Evolutionary conservation across 1,140 invertebrate genomes (phyloP).

Genomic region (Wiebesia pumilae): DNA sequence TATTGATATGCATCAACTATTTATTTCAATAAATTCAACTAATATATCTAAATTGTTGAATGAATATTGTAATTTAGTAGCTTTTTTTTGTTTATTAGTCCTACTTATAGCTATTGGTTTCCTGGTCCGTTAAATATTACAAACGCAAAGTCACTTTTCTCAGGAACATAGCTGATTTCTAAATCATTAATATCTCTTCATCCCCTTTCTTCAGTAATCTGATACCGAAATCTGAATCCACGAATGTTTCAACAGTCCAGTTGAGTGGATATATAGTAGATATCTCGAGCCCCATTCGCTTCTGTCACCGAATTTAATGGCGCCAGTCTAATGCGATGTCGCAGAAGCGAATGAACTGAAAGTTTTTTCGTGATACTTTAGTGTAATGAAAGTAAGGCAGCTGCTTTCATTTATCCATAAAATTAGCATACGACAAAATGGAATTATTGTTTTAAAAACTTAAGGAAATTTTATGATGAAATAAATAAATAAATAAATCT

Average conservation of each 20-base stretch:
- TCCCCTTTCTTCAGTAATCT: not conserved
- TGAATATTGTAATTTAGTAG: too few relatives aligned
- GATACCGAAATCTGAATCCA: not conserved
- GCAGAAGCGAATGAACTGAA: not conserved
- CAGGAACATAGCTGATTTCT: not conserved
- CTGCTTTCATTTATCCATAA: too few relatives aligned
- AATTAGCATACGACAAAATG: too few relatives aligned
- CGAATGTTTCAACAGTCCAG: not conserved
- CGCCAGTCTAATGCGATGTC: not conserved
- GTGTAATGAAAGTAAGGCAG: too few relatives aligned
- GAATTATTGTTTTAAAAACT: too few relatives aligned
- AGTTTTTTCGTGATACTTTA: not conserved
- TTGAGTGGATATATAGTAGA: not conserved
- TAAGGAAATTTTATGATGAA: too few relatives aligned
- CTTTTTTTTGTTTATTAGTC: too few relatives aligned
- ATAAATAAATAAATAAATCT: too few relatives aligned
- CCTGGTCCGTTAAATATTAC: not conserved
- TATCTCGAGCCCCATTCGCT: not conserved
- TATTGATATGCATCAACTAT: too few relatives aligned
- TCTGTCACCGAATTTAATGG: not conserved
- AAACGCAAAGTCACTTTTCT: not conserved
- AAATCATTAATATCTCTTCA: not conserved
- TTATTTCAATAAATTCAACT: too few relatives aligned
- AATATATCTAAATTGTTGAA: too few relatives aligned
- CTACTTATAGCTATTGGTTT: too few relatives aligned